phyloP scores from a whole-genome alignment of 2,113 vertebrate species.

The Naja naja region DNA sequence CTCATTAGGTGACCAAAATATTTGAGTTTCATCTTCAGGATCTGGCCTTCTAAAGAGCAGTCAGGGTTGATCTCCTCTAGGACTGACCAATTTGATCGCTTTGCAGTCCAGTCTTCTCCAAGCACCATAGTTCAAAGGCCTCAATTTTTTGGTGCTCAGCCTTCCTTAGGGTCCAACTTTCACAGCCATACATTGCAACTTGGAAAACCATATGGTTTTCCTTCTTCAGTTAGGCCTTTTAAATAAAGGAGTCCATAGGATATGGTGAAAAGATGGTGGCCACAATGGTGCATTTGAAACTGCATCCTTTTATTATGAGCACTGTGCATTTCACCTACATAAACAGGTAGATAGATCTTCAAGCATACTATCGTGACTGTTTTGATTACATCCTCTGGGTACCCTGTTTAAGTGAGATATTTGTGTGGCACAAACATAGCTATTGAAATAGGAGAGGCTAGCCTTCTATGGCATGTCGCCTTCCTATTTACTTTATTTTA shows the following conservation, averaged over 20 bases:
- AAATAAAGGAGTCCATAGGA: background rate
- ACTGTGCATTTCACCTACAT: background rate
- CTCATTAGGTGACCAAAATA: too few relatives aligned
- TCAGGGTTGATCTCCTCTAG: too few relatives aligned
- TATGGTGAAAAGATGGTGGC: background rate
- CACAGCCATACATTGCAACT: too few relatives aligned
- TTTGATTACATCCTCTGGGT: background rate
- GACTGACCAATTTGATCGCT: too few relatives aligned
- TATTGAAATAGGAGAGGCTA: background rate
- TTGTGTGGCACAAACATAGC: background rate
- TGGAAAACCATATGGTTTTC: too few relatives aligned
- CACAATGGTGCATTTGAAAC: background rate
- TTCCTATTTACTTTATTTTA: background rate
- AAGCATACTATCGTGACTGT: background rate
- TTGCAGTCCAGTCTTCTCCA: too few relatives aligned
- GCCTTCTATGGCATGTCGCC: background rate
- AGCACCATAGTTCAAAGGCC: too few relatives aligned
- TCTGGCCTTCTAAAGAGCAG: too few relatives aligned
- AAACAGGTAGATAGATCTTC: background rate
- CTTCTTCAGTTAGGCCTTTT: background rate
- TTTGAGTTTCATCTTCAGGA: too few relatives aligned
- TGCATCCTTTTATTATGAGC: background rate
- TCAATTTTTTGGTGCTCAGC: too few relatives aligned
- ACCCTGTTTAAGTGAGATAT: background rate
- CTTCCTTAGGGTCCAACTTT: too few relatives aligned